phyloP scores from a whole-genome alignment of 1,140 invertebrate species.

The Orchesella cincta region DNA sequence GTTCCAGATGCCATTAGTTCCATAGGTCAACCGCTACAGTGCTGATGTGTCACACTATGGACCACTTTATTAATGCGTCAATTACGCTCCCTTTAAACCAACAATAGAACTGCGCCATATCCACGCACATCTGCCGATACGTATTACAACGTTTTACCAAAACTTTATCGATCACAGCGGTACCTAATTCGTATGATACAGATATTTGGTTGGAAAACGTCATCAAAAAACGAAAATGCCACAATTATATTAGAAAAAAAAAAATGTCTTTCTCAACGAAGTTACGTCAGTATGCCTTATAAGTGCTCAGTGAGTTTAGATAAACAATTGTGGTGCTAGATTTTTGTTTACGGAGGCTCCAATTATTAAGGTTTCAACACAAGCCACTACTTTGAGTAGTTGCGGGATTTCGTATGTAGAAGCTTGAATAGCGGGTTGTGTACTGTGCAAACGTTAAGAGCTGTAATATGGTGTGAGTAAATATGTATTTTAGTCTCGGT shows the following conservation, averaged over 20 bases:
- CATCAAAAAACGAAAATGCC: too few species aligned
- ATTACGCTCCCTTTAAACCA: slow-evolving; percentile 46
- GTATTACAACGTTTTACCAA: slow-evolving; percentile 49
- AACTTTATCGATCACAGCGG: slow-evolving; percentile 45
- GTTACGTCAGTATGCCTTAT: neutral
- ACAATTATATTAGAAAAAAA: neutral
- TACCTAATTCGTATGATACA: slow-evolving; percentile 46
- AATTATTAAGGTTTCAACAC: too few species aligned
- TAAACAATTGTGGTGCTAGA: neutral
- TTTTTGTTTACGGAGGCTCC: neutral
- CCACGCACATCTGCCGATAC: slow-evolving; percentile 34
- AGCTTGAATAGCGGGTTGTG: too few species aligned
- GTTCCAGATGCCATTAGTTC: slow-evolving; percentile 32
- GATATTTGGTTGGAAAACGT: too few species aligned
- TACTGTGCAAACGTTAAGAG: too few species aligned
- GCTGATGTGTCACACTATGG: slow-evolving; percentile 60
- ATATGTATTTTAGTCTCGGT: neutral
- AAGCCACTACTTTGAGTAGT: too few species aligned
- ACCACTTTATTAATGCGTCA: slow-evolving; percentile 58
- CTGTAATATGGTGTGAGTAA: too few species aligned
- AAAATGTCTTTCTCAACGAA: neutral
- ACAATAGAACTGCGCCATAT: slow-evolving; percentile 32
- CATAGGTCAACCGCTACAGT: slow-evolving; percentile 58
- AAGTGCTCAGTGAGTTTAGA: neutral
- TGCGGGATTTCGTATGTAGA: too few species aligned